A percentile compares a stretch with the other conserved stretches of the same genome.
Evolutionary conservation across 2,113 vertebrate genomes (phyloP).

Genomic region (Choloepus hoffmanni): DNA sequence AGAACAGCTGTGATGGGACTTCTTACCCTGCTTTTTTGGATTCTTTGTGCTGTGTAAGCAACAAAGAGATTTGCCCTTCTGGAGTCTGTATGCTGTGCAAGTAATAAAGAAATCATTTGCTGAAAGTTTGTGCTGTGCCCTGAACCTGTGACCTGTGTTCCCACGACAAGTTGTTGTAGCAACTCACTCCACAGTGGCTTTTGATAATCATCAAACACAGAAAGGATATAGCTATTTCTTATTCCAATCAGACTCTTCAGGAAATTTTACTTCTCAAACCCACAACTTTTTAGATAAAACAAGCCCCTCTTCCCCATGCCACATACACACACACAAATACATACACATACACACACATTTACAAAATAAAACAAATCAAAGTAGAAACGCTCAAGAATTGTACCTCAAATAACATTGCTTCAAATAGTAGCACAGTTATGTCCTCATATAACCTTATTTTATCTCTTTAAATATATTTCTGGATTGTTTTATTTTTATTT

Average conservation of each 20-base stretch:
- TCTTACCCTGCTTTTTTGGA: no score
- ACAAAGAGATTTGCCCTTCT: no score
- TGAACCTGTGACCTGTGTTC: no score
- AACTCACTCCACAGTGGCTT: background rate
- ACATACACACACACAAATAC: no score
- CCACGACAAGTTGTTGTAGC: no score
- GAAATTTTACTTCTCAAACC: background rate
- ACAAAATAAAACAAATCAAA: background rate
- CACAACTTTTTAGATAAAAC: background rate
- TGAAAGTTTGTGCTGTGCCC: no score
- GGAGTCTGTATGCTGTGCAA: no score
- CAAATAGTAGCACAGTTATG: background rate
- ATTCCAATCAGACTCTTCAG: background rate
- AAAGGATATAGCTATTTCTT: background rate
- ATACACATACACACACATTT: background rate
- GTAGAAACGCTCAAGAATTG: background rate
- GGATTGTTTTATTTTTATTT: background rate
- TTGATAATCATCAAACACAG: background rate
- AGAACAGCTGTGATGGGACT: no score
- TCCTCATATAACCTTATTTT: background rate
- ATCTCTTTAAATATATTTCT: background rate
- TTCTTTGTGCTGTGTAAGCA: no score
- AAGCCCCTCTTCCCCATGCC: rapidly evolving
- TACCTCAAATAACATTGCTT: background rate
- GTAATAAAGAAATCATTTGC: no score